phyloP scores from a whole-genome alignment of 2,797 vertebrate genomes.

The Discoglossus pictus region DNA sequence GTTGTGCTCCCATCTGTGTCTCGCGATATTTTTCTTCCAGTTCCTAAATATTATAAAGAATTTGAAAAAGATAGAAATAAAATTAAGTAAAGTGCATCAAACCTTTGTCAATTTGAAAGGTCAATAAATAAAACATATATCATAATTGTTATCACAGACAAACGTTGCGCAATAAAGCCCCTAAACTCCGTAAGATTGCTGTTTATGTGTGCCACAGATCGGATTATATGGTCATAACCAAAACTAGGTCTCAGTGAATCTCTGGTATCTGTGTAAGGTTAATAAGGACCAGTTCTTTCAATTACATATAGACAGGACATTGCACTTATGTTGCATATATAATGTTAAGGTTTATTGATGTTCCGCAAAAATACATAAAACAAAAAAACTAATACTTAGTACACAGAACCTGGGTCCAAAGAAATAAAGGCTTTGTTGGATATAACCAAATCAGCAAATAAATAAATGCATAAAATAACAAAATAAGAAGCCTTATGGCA shows the following conservation, averaged over 20 bases:
- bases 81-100: background rate
- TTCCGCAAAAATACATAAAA: no score
- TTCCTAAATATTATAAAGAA: constrained; percentile 74
- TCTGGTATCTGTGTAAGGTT: no score
- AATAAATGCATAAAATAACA: no score
- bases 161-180: background rate
- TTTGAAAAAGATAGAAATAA: background rate
- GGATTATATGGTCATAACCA: background rate
- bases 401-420: no score
- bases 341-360: no score
- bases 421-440: no score
- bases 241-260: background rate
- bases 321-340: no score
- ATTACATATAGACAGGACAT: no score
- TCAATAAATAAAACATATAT: constrained; percentile 15
- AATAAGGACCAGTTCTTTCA: no score
- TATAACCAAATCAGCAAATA: no score
- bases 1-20: constrained; percentile 90
- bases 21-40: constrained; percentile 94
- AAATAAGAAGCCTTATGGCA: no score
- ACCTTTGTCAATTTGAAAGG: constrained; percentile 9
- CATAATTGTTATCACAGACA: background rate
- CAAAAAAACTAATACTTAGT: no score
- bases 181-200: constrained; percentile 11
- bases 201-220: background rate